Evolutionary conservation across 2,797 vertebrate species (phyloP).

Genomic region (Kryptopterus vitreolus): DNA sequence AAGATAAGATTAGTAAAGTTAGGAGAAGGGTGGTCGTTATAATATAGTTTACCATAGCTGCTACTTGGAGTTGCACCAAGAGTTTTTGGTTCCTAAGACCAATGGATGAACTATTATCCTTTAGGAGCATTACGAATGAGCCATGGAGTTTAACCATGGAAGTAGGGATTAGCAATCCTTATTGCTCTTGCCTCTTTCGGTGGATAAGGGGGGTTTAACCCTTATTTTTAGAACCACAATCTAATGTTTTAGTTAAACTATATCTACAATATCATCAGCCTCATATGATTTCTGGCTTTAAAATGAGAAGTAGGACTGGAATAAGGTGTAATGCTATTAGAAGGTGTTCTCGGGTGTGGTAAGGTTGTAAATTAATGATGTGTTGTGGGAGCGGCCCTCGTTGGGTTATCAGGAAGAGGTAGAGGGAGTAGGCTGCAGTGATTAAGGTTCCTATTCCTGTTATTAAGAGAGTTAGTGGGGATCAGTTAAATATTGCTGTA

Average conservation of each 20-base stretch:
- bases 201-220: slow-evolving; percentile 52
- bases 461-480: fast-evolving
- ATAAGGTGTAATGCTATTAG: slow-evolving; percentile 1
- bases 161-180: slow-evolving; percentile 58
- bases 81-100: slow-evolving; percentile 70
- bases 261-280: slow-evolving; percentile 50
- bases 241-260: slow-evolving; percentile 64
- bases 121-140: slow-evolving; percentile 54
- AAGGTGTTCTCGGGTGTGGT: slow-evolving; percentile 57
- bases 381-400: neutral
- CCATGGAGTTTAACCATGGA: slow-evolving; percentile 56
- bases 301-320: fast-evolving
- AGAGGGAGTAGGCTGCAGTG: slow-evolving; percentile 47
- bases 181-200: slow-evolving; percentile 51
- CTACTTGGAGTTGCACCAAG: slow-evolving; percentile 70
- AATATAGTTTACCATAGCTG: neutral
- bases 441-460: neutral
- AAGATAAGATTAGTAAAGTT: fast-evolving
- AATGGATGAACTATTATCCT: slow-evolving; percentile 68
- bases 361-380: fast-evolving
- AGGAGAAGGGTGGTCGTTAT: fast-evolving
- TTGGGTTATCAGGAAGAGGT: slow-evolving; percentile 51
- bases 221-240: slow-evolving; percentile 63
- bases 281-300: slow-evolving; percentile 51
- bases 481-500: slow-evolving; percentile 51